Percentiles rank a stretch among this genome's conserved stretches.
Conservation (phyloP, 92 coral and sea anemone species). For the Ricordea florida region DNA sequence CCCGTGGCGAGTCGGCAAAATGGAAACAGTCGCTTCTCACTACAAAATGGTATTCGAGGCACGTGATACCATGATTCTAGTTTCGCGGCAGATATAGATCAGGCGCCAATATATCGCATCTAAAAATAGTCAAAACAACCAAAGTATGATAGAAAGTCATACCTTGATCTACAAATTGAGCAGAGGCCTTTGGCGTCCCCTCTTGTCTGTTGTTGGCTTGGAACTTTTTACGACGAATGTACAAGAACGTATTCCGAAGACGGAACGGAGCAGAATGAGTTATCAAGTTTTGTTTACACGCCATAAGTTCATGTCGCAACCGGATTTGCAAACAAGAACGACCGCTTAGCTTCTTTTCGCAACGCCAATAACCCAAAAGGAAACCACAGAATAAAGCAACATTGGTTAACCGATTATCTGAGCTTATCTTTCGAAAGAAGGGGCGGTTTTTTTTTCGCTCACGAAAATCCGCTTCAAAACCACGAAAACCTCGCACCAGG, state of each 20-base stretch:
- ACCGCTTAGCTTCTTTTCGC: neutral
- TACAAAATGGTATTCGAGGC: no score
- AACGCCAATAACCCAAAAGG: no score
- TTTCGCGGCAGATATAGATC: no score
- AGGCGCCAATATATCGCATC: no score
- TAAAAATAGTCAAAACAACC: no score
- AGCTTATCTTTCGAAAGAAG: slow-evolving; percentile 15
- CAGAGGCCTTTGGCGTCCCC: neutral
- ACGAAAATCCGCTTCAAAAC: slow-evolving; percentile 31
- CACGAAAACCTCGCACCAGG: slow-evolving; percentile 10
- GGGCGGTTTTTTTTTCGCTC: slow-evolving; percentile 4
- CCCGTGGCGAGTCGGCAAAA: no score
- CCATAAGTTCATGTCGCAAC: slow-evolving; percentile 17
- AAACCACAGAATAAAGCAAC: neutral
- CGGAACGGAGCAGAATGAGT: slow-evolving; percentile 25
- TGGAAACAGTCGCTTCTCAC: no score
- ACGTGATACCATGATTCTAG: no score
- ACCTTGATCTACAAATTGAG: slow-evolving; percentile 16
- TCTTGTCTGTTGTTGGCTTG: neutral
- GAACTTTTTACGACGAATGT: neutral
- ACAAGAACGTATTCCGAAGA: neutral
- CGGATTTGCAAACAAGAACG: no score
- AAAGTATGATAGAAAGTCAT: neutral
- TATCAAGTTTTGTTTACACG: neutral
- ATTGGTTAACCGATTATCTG: slow-evolving; percentile 11